Evolutionary conservation across 2,888 invertebrate genomes (phyloP).

Genomic region (Hipparchia semele): DNA sequence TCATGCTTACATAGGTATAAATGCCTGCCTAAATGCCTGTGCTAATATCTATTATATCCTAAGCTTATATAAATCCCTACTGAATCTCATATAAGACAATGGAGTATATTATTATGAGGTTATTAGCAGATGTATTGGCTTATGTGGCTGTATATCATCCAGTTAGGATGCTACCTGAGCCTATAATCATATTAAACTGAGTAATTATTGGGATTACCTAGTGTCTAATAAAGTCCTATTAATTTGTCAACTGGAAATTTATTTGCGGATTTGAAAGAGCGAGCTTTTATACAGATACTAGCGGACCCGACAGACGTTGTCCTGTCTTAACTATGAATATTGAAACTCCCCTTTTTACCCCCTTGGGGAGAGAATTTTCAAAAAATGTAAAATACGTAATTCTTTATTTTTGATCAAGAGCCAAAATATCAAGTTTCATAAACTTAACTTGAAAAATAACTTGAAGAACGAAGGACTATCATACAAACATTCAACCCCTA

Average conservation of each 20-base stretch:
- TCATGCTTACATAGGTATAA: not conserved
- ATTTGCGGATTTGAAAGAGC: not conserved
- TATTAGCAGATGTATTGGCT: constrained; percentile 51
- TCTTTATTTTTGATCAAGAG: too few species aligned
- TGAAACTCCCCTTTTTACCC: too few species aligned
- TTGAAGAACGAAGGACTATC: too few species aligned
- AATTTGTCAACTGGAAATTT: not conserved
- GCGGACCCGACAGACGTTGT: too few species aligned
- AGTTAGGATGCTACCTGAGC: constrained; percentile 27
- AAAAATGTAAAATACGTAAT: too few species aligned
- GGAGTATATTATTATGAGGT: constrained; percentile 45
- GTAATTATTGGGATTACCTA: constrained; percentile 31
- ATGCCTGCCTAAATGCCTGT: constrained; percentile 34
- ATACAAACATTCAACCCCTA: too few species aligned
- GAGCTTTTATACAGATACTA: not conserved
- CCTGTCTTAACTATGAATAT: too few species aligned
- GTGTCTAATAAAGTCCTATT: constrained; percentile 15
- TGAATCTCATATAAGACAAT: constrained; percentile 50
- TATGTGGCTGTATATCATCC: constrained; percentile 39
- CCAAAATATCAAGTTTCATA: too few species aligned
- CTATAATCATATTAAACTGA: constrained; percentile 27
- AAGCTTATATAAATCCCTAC: constrained; percentile 49
- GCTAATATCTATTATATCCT: constrained; percentile 39
- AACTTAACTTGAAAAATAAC: too few species aligned
- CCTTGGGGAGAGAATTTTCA: too few species aligned